Conservation (phyloP, 2,113 vertebrate species). For the Tetrax tetrax region DNA sequence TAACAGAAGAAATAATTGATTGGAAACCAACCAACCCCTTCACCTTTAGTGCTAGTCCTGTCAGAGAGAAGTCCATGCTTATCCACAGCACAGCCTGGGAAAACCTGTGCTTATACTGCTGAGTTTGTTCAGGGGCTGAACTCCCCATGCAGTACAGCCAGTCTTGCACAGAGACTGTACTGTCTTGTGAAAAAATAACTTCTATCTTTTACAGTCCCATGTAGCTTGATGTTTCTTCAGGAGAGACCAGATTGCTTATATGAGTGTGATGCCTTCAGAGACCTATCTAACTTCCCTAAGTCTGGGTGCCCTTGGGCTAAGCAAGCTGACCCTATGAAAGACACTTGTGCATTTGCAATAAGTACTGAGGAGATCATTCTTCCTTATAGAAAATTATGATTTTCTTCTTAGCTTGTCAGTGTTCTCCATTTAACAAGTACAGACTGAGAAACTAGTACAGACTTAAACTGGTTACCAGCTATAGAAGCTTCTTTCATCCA, state of each 20-base stretch:
- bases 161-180: neutral
- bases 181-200: neutral
- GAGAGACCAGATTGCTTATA: neutral
- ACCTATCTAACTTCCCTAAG: neutral
- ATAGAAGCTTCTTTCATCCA: slow-evolving; percentile 27
- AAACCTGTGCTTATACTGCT: neutral
- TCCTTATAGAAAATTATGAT: neutral
- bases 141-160: neutral
- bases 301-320: neutral
- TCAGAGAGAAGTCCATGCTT: neutral
- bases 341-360: neutral
- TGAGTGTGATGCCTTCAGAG: neutral
- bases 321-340: neutral
- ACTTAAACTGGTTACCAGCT: neutral
- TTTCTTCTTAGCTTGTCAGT: neutral
- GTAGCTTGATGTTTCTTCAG: neutral
- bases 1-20: neutral
- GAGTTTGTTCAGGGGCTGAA: neutral
- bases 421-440: neutral
- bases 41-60: neutral
- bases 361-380: neutral
- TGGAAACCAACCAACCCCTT: neutral
- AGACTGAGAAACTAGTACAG: neutral
- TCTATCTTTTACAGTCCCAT: neutral
- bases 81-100: neutral